Base-by-base conservation (phyloP, 1,140 invertebrate species). In the Drosophila yakuba region DNA sequence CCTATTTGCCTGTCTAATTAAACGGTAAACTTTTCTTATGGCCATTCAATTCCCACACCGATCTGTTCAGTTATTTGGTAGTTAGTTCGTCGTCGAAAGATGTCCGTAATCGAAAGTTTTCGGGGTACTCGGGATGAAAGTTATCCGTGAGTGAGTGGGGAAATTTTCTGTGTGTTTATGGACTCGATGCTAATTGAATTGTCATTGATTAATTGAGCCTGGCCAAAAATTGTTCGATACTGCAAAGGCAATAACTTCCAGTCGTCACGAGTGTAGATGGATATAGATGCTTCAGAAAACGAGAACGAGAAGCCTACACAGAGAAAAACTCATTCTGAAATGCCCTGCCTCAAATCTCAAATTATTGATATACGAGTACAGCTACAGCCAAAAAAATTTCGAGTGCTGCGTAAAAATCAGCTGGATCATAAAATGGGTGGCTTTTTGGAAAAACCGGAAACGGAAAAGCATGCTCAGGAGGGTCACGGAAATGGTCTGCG, bases 1-100 rank as follows among this genome's bases (percentile, higher is more conserved):
- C 63, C 64, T 77, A 75, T 75, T 86, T 78, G 61, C 55, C 75
- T 79, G 79, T 88, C 79, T 78, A 86, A 83, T 86, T 83, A 88
- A 77, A 79, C 75, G 79, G 39, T 77, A 73, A 86, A 86, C 83
- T 86, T 83, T 88, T 76, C 64, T 78, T 71, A 71, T 71, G 79
- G 82, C 78, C 77, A 73, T 76, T 77, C 51, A 69, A 77, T 69
- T 69, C 52, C 57, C 55, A 45, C 43, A 36, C 43, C 56, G 10
- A 76, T 25, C 17, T 45, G 15, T 17, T 48, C 20, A n/a, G n/a
- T 35, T 64, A 45, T 20, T 35, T 4, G 45, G 39, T 63, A 48
- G 67, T 39, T 63, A 48, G 67, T 39, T 52, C 36, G 7, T 14
- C 11, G 12, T 28, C 45, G 10, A 17, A 39, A 32, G 48, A 44